Evolutionary conservation across 2,888 invertebrate species (phyloP), one percentile per base, ranked within the genome.

Genomic region (Teinopalpus imperialis): DNA sequence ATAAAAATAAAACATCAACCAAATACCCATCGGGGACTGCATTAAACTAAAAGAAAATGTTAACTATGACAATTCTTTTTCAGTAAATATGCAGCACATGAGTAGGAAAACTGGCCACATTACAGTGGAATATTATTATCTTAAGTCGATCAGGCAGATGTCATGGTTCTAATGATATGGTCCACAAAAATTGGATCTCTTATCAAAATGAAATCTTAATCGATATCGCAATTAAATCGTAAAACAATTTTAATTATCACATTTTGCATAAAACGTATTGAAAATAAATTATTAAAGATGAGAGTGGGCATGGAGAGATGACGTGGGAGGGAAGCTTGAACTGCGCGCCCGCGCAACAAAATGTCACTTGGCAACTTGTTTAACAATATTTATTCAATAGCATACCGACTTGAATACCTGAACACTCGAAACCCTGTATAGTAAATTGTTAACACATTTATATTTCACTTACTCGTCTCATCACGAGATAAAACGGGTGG

Each of bases 171-270:
- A 78, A 79, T 81, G 70, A 79, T 72, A 76, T 60, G 69, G 70
- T 61, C 63, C 52, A 74, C 73, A 78, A 76, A 76, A 69, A 66
- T 60, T 66, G 59, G 59, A 56, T 63, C 58, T 40, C 74, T 86
- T 87, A 86, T 86, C 82, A 73, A 69, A 81, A 81, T 81, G 66
- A 76, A 81, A 86, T 85, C 85, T 86, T 81, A 81, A 86, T 86
- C 69, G 81, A 80, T 57, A 50, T 31, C 26, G 66, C 74, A 74
- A 77, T 76, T 73, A 75, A 76, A 76, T 76, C 74, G 77, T 82
- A 78, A 77, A 80, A 75, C 74, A 75, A 74, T 76, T 78, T 80
- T 83, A 83, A 83, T 82, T 85, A 79, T 80, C 69, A 75, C 66
- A 69, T 73, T 81, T 78, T 81, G 77, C 81, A 81, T 85, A 74